phyloP scores from a whole-genome alignment of 2,888 invertebrate genomes.

The Orthosia gracilis region DNA sequence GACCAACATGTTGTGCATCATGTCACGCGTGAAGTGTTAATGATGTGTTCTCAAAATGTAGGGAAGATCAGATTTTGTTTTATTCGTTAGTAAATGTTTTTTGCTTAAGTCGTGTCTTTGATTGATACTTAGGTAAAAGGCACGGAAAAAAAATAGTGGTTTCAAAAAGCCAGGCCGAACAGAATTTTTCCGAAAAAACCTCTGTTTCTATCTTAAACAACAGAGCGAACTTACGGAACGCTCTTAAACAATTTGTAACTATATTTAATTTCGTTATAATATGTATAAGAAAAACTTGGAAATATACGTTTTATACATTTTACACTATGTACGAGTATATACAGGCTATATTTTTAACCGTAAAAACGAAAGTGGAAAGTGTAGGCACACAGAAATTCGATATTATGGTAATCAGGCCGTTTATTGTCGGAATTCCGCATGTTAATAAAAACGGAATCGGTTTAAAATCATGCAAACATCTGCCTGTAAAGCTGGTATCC shows the following conservation, averaged over 20 bases:
- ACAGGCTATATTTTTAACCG: slow-evolving; percentile 42
- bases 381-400: slow-evolving; percentile 33
- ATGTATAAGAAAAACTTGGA: slow-evolving; percentile 53
- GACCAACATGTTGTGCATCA: too few species aligned
- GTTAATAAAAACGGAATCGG: slow-evolving; percentile 41
- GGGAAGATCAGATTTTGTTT: too few species aligned
- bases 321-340: slow-evolving; percentile 49
- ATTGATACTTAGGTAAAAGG: too few species aligned
- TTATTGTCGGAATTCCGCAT: slow-evolving; percentile 7
- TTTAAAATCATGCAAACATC: slow-evolving; percentile 46
- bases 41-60: too few species aligned
- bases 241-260: slow-evolving; percentile 40
- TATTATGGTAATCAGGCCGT: slow-evolving; percentile 24
- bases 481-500: slow-evolving; percentile 16
- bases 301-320: slow-evolving; percentile 52
- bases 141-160: too few species aligned
- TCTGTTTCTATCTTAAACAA: slow-evolving; percentile 39
- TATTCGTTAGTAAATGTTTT: too few species aligned
- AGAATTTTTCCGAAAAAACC: too few species aligned
- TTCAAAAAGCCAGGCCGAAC: too few species aligned
- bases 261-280: slow-evolving; percentile 45
- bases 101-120: too few species aligned
- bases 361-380: slow-evolving; percentile 22
- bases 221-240: slow-evolving; percentile 32
- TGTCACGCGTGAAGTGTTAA: too few species aligned